Conservation (phyloP, 2,113 vertebrate species). For the Pelusios castaneus region DNA sequence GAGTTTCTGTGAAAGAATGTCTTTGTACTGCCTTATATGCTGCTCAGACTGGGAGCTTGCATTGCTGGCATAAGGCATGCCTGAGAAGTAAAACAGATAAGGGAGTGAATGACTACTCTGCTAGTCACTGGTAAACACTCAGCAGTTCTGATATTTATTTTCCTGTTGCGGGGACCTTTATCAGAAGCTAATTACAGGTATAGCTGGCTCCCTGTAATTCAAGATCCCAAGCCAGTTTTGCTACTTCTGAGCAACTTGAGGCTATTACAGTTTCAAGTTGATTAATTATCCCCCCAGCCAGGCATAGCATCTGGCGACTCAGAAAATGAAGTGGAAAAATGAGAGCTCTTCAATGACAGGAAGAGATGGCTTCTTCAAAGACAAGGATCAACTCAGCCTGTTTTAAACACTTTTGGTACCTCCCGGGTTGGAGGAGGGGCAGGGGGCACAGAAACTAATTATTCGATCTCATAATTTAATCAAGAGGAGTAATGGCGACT, state of each 20-base stretch:
- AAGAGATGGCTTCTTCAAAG: background rate
- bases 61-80: background rate
- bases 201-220: constrained; percentile 12
- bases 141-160: background rate
- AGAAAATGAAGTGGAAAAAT: background rate
- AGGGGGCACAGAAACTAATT: background rate
- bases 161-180: background rate
- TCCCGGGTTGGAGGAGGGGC: background rate
- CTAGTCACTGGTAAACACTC: background rate
- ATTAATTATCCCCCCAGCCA: background rate
- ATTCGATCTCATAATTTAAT: background rate
- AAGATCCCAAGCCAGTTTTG: background rate
- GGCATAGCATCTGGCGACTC: background rate
- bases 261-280: constrained; percentile 17
- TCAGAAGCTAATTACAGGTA: constrained; percentile 36
- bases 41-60: background rate
- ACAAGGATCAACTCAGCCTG: background rate
- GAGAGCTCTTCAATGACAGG: background rate
- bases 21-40: background rate
- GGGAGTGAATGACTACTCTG: background rate
- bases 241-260: constrained; percentile 8
- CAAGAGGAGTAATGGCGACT: background rate
- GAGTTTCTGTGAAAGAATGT: background rate
- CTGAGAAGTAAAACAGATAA: background rate
- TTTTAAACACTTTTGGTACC: background rate